A percentile compares a stretch with the other conserved stretches of the same genome.
phyloP scores from a whole-genome alignment of 2,113 vertebrate genomes.

The Neolamprologus cancellatus region DNA sequence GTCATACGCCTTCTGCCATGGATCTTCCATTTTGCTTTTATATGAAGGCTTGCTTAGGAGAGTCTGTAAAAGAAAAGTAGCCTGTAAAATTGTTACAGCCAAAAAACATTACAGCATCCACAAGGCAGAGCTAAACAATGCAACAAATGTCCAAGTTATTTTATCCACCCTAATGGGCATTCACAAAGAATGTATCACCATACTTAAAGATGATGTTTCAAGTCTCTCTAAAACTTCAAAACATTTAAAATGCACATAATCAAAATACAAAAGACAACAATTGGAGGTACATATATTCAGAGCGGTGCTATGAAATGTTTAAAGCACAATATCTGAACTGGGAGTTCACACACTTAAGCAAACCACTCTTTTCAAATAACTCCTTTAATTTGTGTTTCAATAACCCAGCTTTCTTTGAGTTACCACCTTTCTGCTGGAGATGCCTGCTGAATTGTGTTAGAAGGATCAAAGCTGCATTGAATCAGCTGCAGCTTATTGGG shows the following conservation, averaged over 20 bases:
- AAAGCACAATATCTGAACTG: not conserved
- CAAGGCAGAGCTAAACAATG: not conserved
- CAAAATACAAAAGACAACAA: not conserved
- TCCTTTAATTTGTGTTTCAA: not conserved
- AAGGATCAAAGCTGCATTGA: not conserved
- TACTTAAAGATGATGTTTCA: not conserved
- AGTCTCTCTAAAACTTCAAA: not conserved
- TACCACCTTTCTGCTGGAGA: not conserved
- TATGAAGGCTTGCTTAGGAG: not conserved
- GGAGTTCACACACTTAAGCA: not conserved
- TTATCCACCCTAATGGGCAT: not conserved
- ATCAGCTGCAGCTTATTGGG: not conserved
- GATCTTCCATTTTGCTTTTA: constrained; percentile 50
- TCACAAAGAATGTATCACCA: not conserved
- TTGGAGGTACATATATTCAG: not conserved
- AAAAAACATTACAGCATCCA: not conserved
- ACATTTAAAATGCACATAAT: not conserved
- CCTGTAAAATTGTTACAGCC: not conserved
- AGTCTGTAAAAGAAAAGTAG: not conserved
- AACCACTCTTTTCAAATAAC: not conserved
- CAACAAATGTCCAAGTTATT: not conserved
- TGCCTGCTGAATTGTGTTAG: not conserved
- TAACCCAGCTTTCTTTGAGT: not conserved
- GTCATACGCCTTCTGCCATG: constrained; percentile 60
- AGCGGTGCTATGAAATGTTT: not conserved